Conservation (phyloP, 1,140 invertebrate species). For the Eubasilissa regina region DNA sequence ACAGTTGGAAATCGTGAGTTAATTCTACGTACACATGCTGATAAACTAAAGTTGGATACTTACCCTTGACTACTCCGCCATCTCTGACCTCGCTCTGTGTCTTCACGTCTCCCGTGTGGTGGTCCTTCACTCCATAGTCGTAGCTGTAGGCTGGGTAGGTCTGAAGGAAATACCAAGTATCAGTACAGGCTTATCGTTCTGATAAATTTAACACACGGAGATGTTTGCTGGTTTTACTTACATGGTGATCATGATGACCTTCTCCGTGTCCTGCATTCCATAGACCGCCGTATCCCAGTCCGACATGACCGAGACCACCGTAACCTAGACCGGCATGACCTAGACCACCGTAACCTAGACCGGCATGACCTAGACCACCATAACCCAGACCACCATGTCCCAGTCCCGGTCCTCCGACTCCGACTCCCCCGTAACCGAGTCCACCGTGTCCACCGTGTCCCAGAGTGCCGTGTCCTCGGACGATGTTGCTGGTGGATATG, state of each 20-base stretch:
- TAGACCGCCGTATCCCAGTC: background rate
- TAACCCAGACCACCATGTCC: constrained; percentile 42
- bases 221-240: background rate
- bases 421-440: constrained; percentile 1
- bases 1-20: too few species aligned
- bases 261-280: too few species aligned
- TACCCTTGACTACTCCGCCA: constrained; percentile 64
- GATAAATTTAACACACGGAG: background rate
- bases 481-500: too few species aligned
- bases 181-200: background rate
- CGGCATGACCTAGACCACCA: constrained; percentile 6
- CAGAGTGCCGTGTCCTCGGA: background rate
- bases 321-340: constrained; percentile 38
- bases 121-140: constrained; percentile 63
- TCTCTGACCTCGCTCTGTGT: constrained; percentile 63
- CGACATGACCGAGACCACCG: background rate
- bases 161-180: background rate
- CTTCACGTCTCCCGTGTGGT: constrained; percentile 63
- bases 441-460: background rate
- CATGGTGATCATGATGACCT: background rate
- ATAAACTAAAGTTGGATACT: background rate
- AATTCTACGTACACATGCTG: too few species aligned
- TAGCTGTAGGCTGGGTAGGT: constrained; percentile 62
- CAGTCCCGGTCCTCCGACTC: background rate
- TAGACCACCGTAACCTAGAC: constrained; percentile 26